These are phyloP conservation scores for Atherinosoma microstoma DNA, from an alignment of 2,797 vertebrate species.

Conservation along the genomic window DNA sequence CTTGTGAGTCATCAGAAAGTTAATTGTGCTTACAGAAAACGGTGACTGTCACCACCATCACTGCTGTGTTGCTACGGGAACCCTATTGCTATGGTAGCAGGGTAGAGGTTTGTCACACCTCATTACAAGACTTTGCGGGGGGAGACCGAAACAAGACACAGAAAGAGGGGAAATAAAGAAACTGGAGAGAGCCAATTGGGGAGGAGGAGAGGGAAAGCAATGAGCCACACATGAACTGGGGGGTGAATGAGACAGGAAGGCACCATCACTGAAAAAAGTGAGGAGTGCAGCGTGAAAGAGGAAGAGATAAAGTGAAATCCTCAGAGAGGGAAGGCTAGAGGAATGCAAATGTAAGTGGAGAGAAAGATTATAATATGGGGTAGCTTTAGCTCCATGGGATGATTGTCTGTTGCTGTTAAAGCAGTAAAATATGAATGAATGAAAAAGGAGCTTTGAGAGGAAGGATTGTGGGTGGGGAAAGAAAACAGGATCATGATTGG, in stretches of 20 bases:
- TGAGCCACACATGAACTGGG: conserved; percentile 45
- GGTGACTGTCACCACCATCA: conserved; percentile 34
- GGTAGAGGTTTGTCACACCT: conserved; percentile 78
- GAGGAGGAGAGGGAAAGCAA: conserved; percentile 54
- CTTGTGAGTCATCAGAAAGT: conserved; percentile 33
- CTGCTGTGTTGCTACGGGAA: conserved; percentile 74
- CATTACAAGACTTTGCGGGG: conserved; percentile 74
- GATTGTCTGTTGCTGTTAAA: conserved; percentile 37
- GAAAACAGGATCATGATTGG: conserved; percentile 58
- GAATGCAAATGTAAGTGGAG: conserved; percentile 69
- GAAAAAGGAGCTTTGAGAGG: conserved; percentile 46
- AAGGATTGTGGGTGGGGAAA: conserved; percentile 64
- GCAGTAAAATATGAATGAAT: conserved; percentile 79
- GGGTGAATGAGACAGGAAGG: conserved; percentile 51
- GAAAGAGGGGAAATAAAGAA: conserved; percentile 50
- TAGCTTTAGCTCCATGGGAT: conserved; percentile 33
- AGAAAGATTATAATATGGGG: conserved; percentile 45
- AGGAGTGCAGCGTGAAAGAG: conserved; percentile 55
- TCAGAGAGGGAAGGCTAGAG: conserved; percentile 54
- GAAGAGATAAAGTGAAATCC: conserved; percentile 68
- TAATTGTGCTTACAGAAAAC: conserved; percentile 37
- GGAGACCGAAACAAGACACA: conserved; percentile 49
- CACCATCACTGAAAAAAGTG: conserved; percentile 45
- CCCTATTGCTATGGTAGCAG: conserved; percentile 79
- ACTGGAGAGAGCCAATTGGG: conserved; percentile 41